Percentiles rank a stretch among this genome's conserved stretches.
Evolutionary conservation across 2,888 invertebrate genomes (phyloP).

Genomic region (Plagodis pulveraria): DNA sequence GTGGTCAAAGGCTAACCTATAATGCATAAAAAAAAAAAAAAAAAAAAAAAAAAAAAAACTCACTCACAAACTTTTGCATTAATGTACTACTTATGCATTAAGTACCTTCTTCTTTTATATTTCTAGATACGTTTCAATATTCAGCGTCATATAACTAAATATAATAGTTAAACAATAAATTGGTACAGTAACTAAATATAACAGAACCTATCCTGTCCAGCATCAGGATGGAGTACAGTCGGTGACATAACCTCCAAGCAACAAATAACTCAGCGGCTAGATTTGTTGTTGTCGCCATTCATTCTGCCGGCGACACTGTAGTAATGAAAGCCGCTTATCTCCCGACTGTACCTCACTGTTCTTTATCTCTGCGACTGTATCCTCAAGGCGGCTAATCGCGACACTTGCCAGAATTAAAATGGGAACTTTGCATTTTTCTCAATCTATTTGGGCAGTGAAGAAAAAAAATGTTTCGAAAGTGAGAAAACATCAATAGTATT

Average conservation of each 20-base stretch:
- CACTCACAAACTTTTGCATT: background rate
- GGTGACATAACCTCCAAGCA: slow-evolving; percentile 57
- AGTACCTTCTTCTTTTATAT: too few species aligned
- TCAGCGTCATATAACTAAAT: too few species aligned
- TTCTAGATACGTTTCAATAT: too few species aligned
- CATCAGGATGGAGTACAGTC: slow-evolving; percentile 49
- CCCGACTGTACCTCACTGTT: slow-evolving; percentile 60
- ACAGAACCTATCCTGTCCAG: slow-evolving; percentile 6
- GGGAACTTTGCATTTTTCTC: slow-evolving; percentile 35
- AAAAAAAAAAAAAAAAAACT: too few species aligned
- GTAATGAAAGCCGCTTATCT: slow-evolving; percentile 77
- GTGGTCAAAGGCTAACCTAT: too few species aligned
- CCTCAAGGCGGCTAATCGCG: slow-evolving; percentile 55
- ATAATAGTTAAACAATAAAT: too few species aligned
- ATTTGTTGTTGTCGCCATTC: slow-evolving; percentile 71
- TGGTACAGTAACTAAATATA: too few species aligned
- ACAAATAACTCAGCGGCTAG: slow-evolving; percentile 70
- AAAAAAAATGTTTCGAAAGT: too few species aligned
- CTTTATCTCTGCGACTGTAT: slow-evolving; percentile 56
- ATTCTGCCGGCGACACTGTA: slow-evolving; percentile 67
- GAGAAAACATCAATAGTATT: too few species aligned
- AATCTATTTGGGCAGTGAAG: slow-evolving; percentile 17
- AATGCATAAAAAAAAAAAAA: too few species aligned
- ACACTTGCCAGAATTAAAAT: slow-evolving; percentile 37
- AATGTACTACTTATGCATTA: too few species aligned